A percentile compares a stretch with the other conserved stretches of the same genome.
These are phyloP conservation scores for Podiceps cristatus DNA, from an alignment of 2,113 vertebrate species.

Conservation along the genomic window DNA sequence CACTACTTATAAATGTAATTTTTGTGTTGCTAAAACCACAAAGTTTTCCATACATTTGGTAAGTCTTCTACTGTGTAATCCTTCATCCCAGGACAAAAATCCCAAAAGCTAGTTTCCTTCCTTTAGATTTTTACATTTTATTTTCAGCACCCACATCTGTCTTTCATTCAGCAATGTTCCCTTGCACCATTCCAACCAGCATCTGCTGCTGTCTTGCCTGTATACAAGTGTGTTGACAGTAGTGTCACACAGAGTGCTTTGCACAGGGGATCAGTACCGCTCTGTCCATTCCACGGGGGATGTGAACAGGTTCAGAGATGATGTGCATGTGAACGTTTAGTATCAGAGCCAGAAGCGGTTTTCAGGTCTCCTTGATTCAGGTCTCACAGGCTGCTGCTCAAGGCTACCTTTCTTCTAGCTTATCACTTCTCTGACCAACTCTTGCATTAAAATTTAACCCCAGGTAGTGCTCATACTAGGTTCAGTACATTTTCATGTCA, in stretches of 20 bases:
- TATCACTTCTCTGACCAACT: not conserved
- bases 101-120: not conserved
- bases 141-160: not conserved
- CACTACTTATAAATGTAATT: not conserved
- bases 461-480: not conserved
- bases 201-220: not conserved
- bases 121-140: not conserved
- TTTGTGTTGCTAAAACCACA: not conserved
- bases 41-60: not conserved
- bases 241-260: not conserved
- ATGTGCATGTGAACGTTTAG: not conserved
- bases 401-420: not conserved
- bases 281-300: not conserved
- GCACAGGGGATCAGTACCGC: not conserved
- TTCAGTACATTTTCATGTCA: not conserved
- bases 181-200: not conserved
- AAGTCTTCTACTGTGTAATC: not conserved
- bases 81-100: not conserved
- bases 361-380: not conserved
- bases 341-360: not conserved
- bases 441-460: not conserved
- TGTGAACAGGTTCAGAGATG: not conserved
- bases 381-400: not conserved
- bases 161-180: not conserved
- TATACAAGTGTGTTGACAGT: rapidly evolving